Base-by-base conservation (phyloP, 2,888 invertebrate genomes). In the Diabrotica balteata region DNA sequence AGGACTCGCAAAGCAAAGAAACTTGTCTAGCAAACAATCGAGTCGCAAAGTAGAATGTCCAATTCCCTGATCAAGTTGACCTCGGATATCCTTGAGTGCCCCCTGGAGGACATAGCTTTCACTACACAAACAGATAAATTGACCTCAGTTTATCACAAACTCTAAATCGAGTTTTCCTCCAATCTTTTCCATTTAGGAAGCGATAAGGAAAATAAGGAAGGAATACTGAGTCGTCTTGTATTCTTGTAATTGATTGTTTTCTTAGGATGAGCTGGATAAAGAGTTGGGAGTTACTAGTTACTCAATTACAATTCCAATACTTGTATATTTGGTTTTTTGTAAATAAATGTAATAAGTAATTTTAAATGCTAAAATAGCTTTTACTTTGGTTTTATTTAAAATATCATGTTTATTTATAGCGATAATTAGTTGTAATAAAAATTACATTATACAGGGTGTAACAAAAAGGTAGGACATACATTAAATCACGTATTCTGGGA, bases 51-150 rank as follows among this genome's bases (percentile, higher is more conserved):
- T 49, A 50, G 51, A 65, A 64, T 57, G 68, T 57, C 60, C 66
- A 63, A 68, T 64, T 72, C 63, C 66, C 69, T 47, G 66, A 68
- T 69, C 64, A 59, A 66, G 64, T 71, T 63, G 66, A 67, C 71
- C 67, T 55, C 63, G 60, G 59, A 61, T 68, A 63, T 70, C 63
- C 65, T 57, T 61, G 62, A 69, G 63, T 42, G 64, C 45, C 50
- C 70, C 64, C 62, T 46, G 8, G 68, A 62, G 71, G 60, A 42
- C 57, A 46, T 51, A 54, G 67, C 68, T 63, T 72, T 70, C 67
- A 59, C 64, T 69, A 59, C 64, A 66, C 65, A 62, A 67, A 69
- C 70, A 72, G 66, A 73, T 72, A 70, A 72, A 72, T 72, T 71
- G 69, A 72, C 63, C 59, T 59, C 52, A 51, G 64, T 66, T 66